Evolutionary conservation across 2,888 invertebrate genomes (phyloP), one percentile per base, ranked within the genome.

Genomic region (Trichopoda pennipes): DNA sequence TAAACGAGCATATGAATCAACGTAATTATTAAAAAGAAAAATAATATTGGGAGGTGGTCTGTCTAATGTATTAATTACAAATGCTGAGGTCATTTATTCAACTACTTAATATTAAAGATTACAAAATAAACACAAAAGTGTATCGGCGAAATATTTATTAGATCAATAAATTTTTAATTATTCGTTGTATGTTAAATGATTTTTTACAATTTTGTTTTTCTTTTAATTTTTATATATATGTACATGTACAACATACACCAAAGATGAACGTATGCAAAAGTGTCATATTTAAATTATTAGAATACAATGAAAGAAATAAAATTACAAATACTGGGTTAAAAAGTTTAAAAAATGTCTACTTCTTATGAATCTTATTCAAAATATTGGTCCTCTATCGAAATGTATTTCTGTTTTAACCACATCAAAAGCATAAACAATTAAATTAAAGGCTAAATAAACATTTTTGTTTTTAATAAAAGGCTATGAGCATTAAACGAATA

Each of bases 311-410:
- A 12, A 28, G 3, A 38, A 38, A 38, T 28, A n/a, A 28, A 49
- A 53, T 21, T 68, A 10, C 38, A 38, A 55, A 38, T 12, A 32
- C 4, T 32, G 8, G 38, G 38, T 44, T 28, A 28, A 7, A 28
- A 28, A 4, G 4, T 28, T 28, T 14, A 1, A 12, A 6, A 1
- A 35, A 4, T n/a, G 17, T 75, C 14, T 32, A 61, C 19, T 49
- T 49, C 38, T 28, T 70, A 85, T 84, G 86, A 69, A 87, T 89
- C 89, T 89, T 90, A 90, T 90, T 88, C 86, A 88, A 89, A 89
- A 90, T 79, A 82, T 90, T 90, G 90, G 90, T 90, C 90, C 90
- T 89, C 90, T 90, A 89, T 90, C 87, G 87, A 89, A 88, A 87
- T 89, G 87, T 79, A 86, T 88, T 64, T 74, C 53, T 63, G 47